Conservation (phyloP, 2,113 vertebrate genomes). For the Heliornis fulica region DNA sequence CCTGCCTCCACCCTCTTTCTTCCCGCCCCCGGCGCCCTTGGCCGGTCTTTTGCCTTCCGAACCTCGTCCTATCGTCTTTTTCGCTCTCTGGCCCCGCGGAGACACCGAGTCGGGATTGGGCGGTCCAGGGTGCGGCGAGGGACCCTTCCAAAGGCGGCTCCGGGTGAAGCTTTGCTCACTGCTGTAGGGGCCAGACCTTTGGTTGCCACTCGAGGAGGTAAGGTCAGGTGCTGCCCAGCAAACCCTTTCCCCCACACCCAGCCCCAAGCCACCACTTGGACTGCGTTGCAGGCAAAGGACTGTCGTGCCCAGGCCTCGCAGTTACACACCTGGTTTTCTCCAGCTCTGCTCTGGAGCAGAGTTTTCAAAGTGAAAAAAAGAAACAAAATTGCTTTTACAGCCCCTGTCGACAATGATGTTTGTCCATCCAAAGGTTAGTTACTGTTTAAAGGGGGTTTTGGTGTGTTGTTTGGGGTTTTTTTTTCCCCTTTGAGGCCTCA, state of each 20-base stretch:
- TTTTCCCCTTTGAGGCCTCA: neutral
- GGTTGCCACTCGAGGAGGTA: neutral
- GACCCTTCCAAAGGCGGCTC: neutral
- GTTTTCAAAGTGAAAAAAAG: neutral
- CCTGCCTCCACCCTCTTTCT: too few species aligned
- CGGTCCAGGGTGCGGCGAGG: neutral
- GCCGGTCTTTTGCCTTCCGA: too few species aligned
- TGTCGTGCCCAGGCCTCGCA: neutral
- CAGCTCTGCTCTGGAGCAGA: neutral
- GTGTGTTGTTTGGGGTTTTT: too few species aligned
- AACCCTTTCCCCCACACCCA: neutral
- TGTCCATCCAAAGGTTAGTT: neutral
- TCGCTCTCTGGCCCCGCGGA: rapidly evolving
- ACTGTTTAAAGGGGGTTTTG: neutral
- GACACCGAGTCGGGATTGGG: rapidly evolving
- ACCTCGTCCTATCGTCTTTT: too few species aligned
- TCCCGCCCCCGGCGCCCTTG: too few species aligned
- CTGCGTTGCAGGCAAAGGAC: too few species aligned
- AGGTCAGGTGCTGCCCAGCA: neutral
- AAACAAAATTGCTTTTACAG: neutral
- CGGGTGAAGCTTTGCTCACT: neutral
- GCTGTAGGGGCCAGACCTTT: neutral
- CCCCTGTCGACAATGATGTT: rapidly evolving
- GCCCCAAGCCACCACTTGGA: neutral
- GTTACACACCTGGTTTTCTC: neutral